These are phyloP conservation scores for Sclerodermus sp. DNA, from an alignment of 2,888 invertebrate genomes.

Conservation along the genomic window DNA sequence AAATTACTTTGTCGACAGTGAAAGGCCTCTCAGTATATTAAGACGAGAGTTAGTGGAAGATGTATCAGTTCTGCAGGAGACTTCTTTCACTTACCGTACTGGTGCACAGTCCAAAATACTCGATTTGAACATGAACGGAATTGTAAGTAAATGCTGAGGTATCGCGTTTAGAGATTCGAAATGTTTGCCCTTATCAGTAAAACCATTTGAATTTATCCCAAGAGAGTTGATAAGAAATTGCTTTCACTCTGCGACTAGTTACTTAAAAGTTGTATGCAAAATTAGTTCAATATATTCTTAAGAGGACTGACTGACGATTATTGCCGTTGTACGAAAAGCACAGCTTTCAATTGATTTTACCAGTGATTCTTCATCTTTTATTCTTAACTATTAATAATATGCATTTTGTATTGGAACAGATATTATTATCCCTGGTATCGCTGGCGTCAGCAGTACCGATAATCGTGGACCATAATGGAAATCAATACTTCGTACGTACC, in stretches of 20 bases:
- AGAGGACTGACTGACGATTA: too few relatives aligned
- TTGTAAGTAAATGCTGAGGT: conserved; percentile 41
- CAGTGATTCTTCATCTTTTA: too few relatives aligned
- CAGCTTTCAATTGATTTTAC: too few relatives aligned
- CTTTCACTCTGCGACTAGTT: too few relatives aligned
- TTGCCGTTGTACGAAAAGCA: too few relatives aligned
- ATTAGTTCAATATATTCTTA: too few relatives aligned
- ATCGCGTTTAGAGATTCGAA: too few relatives aligned
- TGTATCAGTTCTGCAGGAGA: conserved; percentile 50
- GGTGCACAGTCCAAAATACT: conserved; percentile 22
- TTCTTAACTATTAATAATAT: too few relatives aligned
- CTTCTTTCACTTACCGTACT: conserved; percentile 30
- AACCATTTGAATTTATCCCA: too few relatives aligned
- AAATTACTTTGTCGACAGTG: conserved; percentile 46
- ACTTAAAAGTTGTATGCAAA: too few relatives aligned
- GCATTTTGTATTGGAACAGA: conserved; percentile 22
- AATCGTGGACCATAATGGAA: conserved; percentile 34
- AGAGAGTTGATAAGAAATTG: too few relatives aligned
- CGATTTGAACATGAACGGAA: conserved; percentile 36
- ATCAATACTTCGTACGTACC: conserved; percentile 32
- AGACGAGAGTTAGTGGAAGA: conserved; percentile 49
- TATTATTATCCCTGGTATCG: conserved; percentile 39
- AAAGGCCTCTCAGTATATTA: conserved; percentile 55
- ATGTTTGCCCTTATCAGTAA: too few relatives aligned
- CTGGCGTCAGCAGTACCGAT: conserved; percentile 39